Base-by-base conservation (phyloP, 2,888 invertebrate species). In the Resseliella maxima region DNA sequence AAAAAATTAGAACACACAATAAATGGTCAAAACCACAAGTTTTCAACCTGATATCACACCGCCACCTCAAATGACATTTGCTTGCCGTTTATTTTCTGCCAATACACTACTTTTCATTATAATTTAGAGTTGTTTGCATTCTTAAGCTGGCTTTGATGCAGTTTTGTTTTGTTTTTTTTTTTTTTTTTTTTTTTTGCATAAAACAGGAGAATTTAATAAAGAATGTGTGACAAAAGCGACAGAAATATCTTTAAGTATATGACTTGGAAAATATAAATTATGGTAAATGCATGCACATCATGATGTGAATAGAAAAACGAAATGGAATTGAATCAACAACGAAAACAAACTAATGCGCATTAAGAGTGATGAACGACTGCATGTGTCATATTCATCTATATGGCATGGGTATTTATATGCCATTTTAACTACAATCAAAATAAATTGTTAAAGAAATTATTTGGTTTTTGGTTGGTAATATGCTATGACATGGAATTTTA, bases 221-320 rank as follows among this genome's bases (percentile, higher is more conserved):
- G 31, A 72, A 72, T 31, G 27, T n/a, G n/a, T 2, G 31, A 72
- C 15, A 27, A 72, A 72, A n/a, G n/a, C n/a, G n/a, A 72, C 27
- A 35, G 72, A 72, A 31, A 5, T 15, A 72, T 21, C 18, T 72
- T 2, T 24, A 24, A 24, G 72, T 35, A 35, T 8, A 50, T 8
- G 31, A 15, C 35, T 31, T 15, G 31, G n/a, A 0, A 72, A 72
- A 72, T 15, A 72, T 72, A 72, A 72, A 72, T 72, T n/a, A 31
- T 31, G 72, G 31, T 31, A 72, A 72, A 72, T n/a, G n/a, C n/a
- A n/a, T n/a, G n/a, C n/a, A n/a, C n/a, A n/a, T n/a, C n/a, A n/a
- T 72, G 72, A 72, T 72, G 72, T 72, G 72, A 72, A 59, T 18
- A 50, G 24, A 59, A n/a, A 59, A 59, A 59, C n/a, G 31, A 31